phyloP scores from a whole-genome alignment of 2,888 invertebrate genomes.

The Xylota segnis region DNA sequence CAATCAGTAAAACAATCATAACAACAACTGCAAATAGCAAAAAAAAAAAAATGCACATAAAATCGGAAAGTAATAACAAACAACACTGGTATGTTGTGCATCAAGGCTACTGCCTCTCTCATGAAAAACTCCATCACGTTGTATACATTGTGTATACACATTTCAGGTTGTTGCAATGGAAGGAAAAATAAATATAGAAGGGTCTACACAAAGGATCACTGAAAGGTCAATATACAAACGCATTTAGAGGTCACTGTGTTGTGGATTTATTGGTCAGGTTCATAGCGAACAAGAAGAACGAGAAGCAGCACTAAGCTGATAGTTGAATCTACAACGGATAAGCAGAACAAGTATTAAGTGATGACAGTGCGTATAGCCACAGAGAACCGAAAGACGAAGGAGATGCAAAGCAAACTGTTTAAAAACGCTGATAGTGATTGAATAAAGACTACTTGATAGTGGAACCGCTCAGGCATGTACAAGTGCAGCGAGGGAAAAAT shows the following conservation, averaged over 20 bases:
- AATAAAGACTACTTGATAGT: slow-evolving; percentile 36
- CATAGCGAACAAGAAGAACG: slow-evolving; percentile 1
- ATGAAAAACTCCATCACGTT: slow-evolving; percentile 39
- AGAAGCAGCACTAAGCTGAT: slow-evolving; percentile 28
- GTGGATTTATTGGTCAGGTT: slow-evolving; percentile 48
- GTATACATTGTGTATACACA: slow-evolving; percentile 20
- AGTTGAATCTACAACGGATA: slow-evolving; percentile 17
- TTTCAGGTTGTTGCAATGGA: slow-evolving; percentile 9
- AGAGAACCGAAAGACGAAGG: slow-evolving; percentile 10
- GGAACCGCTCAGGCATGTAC: neutral
- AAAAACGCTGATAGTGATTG: slow-evolving; percentile 6
- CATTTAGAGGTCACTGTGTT: slow-evolving; percentile 35
- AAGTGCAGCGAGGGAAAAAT: neutral
- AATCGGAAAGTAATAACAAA: slow-evolving; percentile 47
- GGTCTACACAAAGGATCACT: neutral
- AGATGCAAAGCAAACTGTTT: slow-evolving; percentile 12
- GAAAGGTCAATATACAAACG: slow-evolving; percentile 48
- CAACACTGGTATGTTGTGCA: slow-evolving; percentile 34
- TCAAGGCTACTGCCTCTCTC: slow-evolving; percentile 52
- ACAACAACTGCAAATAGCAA: slow-evolving; percentile 26
- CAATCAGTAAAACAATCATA: neutral
- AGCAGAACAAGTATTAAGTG: slow-evolving; percentile 3
- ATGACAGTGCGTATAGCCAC: neutral
- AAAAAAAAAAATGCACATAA: slow-evolving; percentile 14
- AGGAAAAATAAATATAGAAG: neutral